Evolutionary conservation across 2,888 invertebrate species (phyloP).

Genomic region (Lobophora halterata): DNA sequence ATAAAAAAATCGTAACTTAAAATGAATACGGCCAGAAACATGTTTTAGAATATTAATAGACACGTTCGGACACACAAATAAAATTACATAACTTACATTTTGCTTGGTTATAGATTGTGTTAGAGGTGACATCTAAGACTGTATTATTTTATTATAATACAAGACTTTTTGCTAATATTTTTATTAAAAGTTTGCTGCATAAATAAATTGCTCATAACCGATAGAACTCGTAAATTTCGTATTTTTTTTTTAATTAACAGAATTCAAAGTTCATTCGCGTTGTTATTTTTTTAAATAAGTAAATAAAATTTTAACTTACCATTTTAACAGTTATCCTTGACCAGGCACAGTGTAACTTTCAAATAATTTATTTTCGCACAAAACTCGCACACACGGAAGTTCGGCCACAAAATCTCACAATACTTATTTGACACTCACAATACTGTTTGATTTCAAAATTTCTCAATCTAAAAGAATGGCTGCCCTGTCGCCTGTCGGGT

Average conservation of each 20-base stretch:
- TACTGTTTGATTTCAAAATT: constrained; percentile 30
- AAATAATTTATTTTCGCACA: constrained; percentile 41
- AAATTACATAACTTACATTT: no score
- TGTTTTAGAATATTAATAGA: no score
- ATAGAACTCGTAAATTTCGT: neutral
- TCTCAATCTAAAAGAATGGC: constrained; percentile 36
- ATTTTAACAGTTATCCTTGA: constrained; percentile 56
- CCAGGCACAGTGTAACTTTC: constrained; percentile 33
- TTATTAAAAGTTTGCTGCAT: no score
- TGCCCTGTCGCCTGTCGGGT: constrained; percentile 68
- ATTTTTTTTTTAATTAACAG: neutral
- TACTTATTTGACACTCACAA: constrained; percentile 41
- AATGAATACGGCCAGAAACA: no score
- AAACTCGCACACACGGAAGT: constrained; percentile 40
- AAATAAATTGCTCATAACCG: neutral
- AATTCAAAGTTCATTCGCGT: neutral
- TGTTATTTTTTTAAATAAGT: neutral
- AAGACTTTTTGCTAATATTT: no score
- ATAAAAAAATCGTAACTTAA: no score
- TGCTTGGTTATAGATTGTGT: no score
- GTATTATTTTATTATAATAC: no score
- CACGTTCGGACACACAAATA: no score
- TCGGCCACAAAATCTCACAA: constrained; percentile 37
- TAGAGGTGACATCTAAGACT: no score
- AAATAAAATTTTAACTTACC: constrained; percentile 46